Conservation (phyloP, 2,113 vertebrate species). For the Proterorhinus semilunaris region DNA sequence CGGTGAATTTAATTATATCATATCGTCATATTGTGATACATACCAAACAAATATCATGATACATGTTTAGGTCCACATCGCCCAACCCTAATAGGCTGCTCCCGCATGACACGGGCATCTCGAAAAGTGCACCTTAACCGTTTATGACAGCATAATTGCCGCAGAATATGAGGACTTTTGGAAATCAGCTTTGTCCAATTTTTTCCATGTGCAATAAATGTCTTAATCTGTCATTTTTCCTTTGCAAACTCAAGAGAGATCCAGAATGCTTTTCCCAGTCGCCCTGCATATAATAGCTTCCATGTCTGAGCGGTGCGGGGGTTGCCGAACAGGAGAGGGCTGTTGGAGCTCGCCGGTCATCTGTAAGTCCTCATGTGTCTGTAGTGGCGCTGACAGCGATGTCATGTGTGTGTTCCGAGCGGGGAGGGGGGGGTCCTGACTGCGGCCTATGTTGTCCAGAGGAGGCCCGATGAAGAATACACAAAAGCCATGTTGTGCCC, state of each 20-base stretch:
- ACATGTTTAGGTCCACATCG: no score
- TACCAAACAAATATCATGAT: no score
- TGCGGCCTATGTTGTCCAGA: conserved; percentile 34
- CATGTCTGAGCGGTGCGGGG: conserved; percentile 35
- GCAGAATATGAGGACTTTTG: no score
- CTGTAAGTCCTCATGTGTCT: conserved; percentile 41
- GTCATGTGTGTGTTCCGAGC: conserved; percentile 37
- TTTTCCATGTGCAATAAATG: neutral
- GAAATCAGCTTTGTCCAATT: no score
- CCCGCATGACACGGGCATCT: no score
- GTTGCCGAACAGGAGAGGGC: conserved; percentile 20
- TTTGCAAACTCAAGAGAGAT: neutral
- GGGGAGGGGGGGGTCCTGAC: conserved; percentile 9
- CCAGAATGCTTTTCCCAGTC: neutral
- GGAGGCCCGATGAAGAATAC: conserved; percentile 29
- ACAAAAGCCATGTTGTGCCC: conserved; percentile 29
- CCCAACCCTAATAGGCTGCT: no score
- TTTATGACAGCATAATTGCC: no score
- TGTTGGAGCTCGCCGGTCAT: neutral
- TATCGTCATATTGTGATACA: no score
- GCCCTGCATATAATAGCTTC: conserved; percentile 44
- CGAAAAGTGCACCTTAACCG: no score
- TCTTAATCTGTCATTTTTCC: neutral
- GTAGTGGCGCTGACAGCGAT: conserved; percentile 55
- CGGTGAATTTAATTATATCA: no score